Base-by-base conservation (phyloP, 1,140 invertebrate genomes). In the Fopius arisanus region DNA sequence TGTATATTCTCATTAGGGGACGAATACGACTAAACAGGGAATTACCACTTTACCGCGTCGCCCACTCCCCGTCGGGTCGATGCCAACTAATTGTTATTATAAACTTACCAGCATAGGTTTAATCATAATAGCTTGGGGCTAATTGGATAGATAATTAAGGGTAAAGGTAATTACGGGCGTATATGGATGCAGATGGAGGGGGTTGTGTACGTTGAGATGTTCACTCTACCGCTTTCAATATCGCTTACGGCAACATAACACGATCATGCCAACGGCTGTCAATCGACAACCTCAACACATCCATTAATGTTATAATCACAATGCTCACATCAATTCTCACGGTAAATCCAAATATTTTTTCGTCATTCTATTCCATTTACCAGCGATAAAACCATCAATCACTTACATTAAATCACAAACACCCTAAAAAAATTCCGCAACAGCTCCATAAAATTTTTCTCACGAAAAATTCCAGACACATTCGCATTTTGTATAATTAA, bases 121-220 rank as follows among this genome's bases (percentile, higher is more conserved):
- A 88, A 88, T 88, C 86, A 84, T 87, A 88, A 88, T 87, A 87
- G 82, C 87, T 88, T 75, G 71, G 76, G 86, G 87, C 85, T 88
- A 88, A 88, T 88, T 88, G 86, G 84, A 88, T 87, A 86, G 85
- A 88, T 88, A 86, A 88, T 88, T 88, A 87, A 87, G 86, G 87
- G 86, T 87, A 83, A 87, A 84, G 84, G 86, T 87, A 88, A 88
- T 88, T 87, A 88, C 82, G 77, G 74, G 77, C 82, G 80, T 83
- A 83, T 84, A 84, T 65, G 62, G 62, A 51, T 68, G 65, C 40
- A n/a, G 40, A 41, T 73, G 72, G 33, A 62, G 72, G n/a, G 70
- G 41, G 59, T n/a, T n/a, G n/a, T n/a, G n/a, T n/a, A n/a, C n/a
- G n/a, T n/a, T 26, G 54, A 10, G 54, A 59, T 59, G 54, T 23